phyloP scores from a whole-genome alignment of 2,113 vertebrate genomes.

The Tetrax tetrax region DNA sequence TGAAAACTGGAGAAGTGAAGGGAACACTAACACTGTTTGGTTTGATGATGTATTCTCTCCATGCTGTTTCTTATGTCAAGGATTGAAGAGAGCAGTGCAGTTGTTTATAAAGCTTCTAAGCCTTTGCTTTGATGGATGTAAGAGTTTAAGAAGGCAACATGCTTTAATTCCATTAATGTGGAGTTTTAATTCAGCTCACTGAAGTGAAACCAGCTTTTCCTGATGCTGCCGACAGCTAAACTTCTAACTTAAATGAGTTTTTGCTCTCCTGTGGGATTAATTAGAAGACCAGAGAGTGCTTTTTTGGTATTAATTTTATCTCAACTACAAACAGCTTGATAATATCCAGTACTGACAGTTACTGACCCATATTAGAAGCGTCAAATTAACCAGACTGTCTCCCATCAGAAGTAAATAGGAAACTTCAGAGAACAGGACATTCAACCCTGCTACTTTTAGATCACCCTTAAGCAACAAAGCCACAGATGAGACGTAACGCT shows the following conservation, averaged over 20 bases:
- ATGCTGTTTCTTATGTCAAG: background rate
- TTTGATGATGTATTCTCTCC: slow-evolving; percentile 3
- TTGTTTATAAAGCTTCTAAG: slow-evolving; percentile 25
- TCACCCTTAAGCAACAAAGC: slow-evolving; percentile 9
- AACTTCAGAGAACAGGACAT: background rate
- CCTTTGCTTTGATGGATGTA: slow-evolving; percentile 37
- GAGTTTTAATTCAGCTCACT: slow-evolving; percentile 52
- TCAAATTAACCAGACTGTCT: slow-evolving; percentile 14
- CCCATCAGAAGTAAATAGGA: background rate
- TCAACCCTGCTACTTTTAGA: background rate
- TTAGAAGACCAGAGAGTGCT: slow-evolving; percentile 32
- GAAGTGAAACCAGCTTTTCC: slow-evolving; percentile 51
- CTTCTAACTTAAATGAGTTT: slow-evolving; percentile 58
- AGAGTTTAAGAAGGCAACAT: slow-evolving; percentile 4
- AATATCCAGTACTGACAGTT: slow-evolving; percentile 1
- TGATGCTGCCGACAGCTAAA: slow-evolving; percentile 14
- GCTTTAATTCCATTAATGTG: slow-evolving; percentile 47
- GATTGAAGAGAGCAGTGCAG: background rate
- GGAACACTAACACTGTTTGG: background rate
- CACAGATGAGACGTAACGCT: background rate
- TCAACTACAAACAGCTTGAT: slow-evolving; percentile 23
- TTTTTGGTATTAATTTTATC: slow-evolving; percentile 30
- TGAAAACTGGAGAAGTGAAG: background rate
- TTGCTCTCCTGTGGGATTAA: slow-evolving; percentile 58
- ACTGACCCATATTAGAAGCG: background rate